A percentile compares a stretch with the other conserved stretches of the same genome.
Evolutionary conservation across 30 jellyfish, hydroid and myxozoan species (phyloP).

Genomic region (Chrysaora quinquecirrha): DNA sequence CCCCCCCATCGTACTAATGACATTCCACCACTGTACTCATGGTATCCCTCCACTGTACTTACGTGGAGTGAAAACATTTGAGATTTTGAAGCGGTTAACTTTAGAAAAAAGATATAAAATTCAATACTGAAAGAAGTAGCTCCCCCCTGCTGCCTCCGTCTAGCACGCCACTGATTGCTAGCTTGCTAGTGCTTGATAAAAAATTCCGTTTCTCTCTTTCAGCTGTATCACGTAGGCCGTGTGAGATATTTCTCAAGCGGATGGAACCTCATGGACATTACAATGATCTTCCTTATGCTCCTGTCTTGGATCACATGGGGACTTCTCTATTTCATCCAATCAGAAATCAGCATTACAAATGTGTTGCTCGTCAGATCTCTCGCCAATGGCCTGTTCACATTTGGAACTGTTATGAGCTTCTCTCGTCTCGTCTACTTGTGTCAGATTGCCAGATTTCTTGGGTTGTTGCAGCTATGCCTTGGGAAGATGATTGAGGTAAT

Average conservation of each 20-base stretch:
- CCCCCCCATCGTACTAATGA: too few species aligned
- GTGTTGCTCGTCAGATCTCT: slow-evolving; percentile 26
- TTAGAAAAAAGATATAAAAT: too few species aligned
- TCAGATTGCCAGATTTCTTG: slow-evolving; percentile 87
- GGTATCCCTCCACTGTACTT: too few species aligned
- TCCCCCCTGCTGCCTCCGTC: too few species aligned
- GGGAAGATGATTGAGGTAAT: slow-evolving; percentile 96
- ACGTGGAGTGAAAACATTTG: too few species aligned
- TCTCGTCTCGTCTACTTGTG: slow-evolving; percentile 89
- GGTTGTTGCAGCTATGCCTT: slow-evolving; percentile 90
- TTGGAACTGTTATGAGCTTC: slow-evolving; percentile 86
- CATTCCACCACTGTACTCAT: too few species aligned
- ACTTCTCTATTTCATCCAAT: slow-evolving; percentile 39
- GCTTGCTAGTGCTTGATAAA: too few species aligned
- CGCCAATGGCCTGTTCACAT: slow-evolving; percentile 84
- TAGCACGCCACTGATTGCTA: too few species aligned
- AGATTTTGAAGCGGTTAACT: too few species aligned
- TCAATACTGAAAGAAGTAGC: too few species aligned
- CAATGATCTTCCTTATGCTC: slow-evolving; percentile 78
- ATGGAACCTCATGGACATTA: slow-evolving; percentile 91
- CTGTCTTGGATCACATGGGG: slow-evolving; percentile 71
- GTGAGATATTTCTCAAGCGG: slow-evolving; percentile 72
- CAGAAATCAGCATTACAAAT: slow-evolving; percentile 14
- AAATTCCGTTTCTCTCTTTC: neutral
- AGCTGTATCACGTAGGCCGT: slow-evolving; percentile 42